Evolutionary conservation across 2,888 invertebrate species (phyloP).

Genomic region (Noctua comes): DNA sequence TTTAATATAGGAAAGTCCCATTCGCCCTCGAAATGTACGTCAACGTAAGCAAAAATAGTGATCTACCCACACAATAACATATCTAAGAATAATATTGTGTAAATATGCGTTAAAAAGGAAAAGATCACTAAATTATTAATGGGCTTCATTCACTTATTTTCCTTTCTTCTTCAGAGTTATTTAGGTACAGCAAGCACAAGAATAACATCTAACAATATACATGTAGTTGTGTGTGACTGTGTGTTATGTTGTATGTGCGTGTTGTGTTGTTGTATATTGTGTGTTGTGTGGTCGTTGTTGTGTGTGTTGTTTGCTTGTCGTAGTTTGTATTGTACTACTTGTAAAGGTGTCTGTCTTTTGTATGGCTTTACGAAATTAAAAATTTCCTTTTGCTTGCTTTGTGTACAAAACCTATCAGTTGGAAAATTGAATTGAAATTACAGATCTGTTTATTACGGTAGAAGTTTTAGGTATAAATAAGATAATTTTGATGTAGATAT

Average conservation of each 20-base stretch:
- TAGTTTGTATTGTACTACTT: not conserved
- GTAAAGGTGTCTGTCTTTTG: constrained; percentile 5
- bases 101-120: constrained; percentile 5
- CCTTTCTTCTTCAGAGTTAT: not conserved
- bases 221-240: not conserved
- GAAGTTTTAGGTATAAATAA: constrained; percentile 19
- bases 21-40: not conserved
- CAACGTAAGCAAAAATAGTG: constrained; percentile 21
- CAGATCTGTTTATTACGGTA: constrained; percentile 13
- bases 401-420: constrained; percentile 20
- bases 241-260: no score
- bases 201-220: constrained; percentile 9
- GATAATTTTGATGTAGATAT: constrained; percentile 5
- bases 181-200: constrained; percentile 5
- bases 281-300: no score
- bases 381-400: constrained; percentile 25
- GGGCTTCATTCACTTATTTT: not conserved
- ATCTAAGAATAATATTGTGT: not conserved
- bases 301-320: no score
- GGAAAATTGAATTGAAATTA: constrained; percentile 7
- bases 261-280: no score
- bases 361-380: constrained; percentile 27
- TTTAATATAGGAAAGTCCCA: not conserved
- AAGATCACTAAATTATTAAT: constrained; percentile 20
- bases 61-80: not conserved